Evolutionary conservation across 53 echinoderm and acorn worm species (phyloP), one percentile per base, ranked within the genome.

Genomic region (Glandiceps talaboti): DNA sequence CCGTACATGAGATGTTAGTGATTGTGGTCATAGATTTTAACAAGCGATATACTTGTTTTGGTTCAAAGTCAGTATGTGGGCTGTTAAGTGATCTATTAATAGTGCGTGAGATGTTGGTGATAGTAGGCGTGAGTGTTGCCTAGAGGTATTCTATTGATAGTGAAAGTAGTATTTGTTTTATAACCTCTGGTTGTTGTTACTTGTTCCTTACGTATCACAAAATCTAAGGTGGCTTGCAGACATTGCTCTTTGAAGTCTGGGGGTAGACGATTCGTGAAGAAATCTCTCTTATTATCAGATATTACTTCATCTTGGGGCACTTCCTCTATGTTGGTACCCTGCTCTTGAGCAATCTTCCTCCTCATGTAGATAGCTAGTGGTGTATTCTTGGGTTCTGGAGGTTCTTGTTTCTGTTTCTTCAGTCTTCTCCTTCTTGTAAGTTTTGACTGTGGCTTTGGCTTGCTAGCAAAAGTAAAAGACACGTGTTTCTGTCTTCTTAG

Each of bases 91-190:
- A n/a, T n/a, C n/a, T n/a, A n/a, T n/a, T n/a, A n/a, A n/a, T n/a
- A n/a, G n/a, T n/a, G n/a, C n/a, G n/a, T n/a, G n/a, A n/a, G n/a
- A n/a, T n/a, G n/a, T n/a, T n/a, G n/a, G n/a, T n/a, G n/a, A n/a
- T n/a, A n/a, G n/a, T n/a, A n/a, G n/a, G n/a, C n/a, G n/a, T n/a
- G n/a, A n/a, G n/a, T n/a, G n/a, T n/a, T n/a, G n/a, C n/a, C n/a
- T n/a, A n/a, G n/a, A n/a, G 92, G 92, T 29, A 91, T 86, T 77
- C 87, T 89, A 32, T 88, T 91, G 29, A 91, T 84, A 30, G 92
- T 91, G 6, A 91, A 1, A 14, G 84, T 86, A 26, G 89, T 89
- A 26, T 88, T 77, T 1, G 92, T 91, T 27, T 73, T 30, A 28
- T 84, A 86, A 27, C 82, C 30, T 27, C 87, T 75, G n/a, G 89